Base-by-base conservation (phyloP, 2,888 invertebrate species). In the Agrotis segetum region DNA sequence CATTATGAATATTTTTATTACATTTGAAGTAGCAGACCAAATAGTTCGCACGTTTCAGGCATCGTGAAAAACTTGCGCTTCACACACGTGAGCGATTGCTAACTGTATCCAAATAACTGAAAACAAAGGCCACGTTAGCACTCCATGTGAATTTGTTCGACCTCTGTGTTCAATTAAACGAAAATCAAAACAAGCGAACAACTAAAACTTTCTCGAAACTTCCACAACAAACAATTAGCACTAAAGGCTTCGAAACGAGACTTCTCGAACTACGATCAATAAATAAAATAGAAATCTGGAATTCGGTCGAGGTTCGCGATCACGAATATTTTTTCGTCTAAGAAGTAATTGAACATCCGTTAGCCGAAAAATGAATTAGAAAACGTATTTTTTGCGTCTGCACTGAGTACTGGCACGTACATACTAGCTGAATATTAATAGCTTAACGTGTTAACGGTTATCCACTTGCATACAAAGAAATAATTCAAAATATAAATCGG, bases 91-190 rank as follows among this genome's bases (percentile, higher is more conserved):
- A 67, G 40, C 62, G 56, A 64, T 67, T 58, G 49, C 29, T 61
- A 71, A 73, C 71, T 72, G 74, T 77, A 74, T 59, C 61, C 63
- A 82, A 84, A 85, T 85, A 76, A 72, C 67, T 67, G 67, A 71
- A 74, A 80, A 83, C 74, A 82, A 83, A 85, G 77, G 77, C 74
- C 72, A 82, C 64, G 61, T 82, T 71, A 77, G 72, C 71, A 71
- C 70, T 71, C 64, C 24, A 84, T 79, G 68, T 74, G 64, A 80
- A 82, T 76, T 74, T 21, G 14, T 71, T 72, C 77, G 74, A 80
- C 80, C 74, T 84, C 64, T 59, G 63, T 67, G 64, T 49, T 74
- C 71, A 83, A 82, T 82, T 79, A 77, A 76, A 65, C 52, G 70
- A 53, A 63, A 77, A 76, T 65, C 64, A 75, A 65, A 74, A 74